These are phyloP conservation scores for Polyergus mexicanus DNA, from an alignment of 1,140 invertebrate species.

Conservation along the genomic window DNA sequence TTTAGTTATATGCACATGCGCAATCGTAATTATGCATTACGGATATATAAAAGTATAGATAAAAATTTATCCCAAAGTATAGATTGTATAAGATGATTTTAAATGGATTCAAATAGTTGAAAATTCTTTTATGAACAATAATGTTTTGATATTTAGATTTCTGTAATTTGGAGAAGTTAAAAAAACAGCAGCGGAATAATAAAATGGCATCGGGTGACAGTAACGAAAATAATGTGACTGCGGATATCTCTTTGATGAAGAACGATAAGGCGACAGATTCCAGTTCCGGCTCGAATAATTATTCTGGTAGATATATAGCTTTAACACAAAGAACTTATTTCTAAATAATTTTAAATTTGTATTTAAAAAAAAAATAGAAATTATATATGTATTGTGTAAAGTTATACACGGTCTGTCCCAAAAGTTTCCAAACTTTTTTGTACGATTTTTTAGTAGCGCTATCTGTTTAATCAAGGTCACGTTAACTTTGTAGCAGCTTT, in stretches of 20 bases:
- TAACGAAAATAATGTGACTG: constrained; percentile 43
- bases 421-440: too few species aligned
- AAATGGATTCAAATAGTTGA: background rate
- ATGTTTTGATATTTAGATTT: constrained; percentile 83
- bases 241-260: constrained; percentile 82
- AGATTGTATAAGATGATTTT: background rate
- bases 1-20: too few species aligned
- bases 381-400: background rate
- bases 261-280: constrained; percentile 84
- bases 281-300: constrained; percentile 66
- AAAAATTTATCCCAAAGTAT: background rate
- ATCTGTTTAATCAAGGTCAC: too few species aligned
- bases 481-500: too few species aligned
- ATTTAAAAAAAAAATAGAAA: background rate
- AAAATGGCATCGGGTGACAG: constrained; percentile 59
- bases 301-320: constrained; percentile 45
- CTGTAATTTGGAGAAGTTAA: constrained; percentile 82
- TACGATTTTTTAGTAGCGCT: too few species aligned
- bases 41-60: background rate
- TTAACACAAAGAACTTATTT: background rate
- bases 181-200: constrained; percentile 62
- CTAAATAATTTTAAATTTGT: background rate
- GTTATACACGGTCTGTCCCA: background rate
- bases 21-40: too few species aligned
- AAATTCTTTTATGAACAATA: background rate